Evolutionary conservation across 2,113 vertebrate genomes (phyloP).

Genomic region (Oryzias woworae): DNA sequence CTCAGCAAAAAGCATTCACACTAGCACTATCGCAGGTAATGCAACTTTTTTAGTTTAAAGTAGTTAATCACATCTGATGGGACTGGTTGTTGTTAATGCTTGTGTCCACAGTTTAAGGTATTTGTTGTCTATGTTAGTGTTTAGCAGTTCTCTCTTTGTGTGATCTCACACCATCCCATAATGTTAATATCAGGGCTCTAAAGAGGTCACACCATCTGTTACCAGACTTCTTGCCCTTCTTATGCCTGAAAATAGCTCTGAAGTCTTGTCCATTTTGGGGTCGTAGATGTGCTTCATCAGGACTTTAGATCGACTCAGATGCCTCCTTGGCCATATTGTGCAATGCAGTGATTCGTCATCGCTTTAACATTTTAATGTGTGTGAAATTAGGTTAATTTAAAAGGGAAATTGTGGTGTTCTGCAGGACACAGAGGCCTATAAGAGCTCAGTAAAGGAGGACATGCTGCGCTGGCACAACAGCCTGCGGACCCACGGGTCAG

Average conservation of each 20-base stretch:
- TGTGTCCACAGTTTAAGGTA: background rate
- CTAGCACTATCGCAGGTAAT: too few species aligned
- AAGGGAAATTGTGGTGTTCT: background rate
- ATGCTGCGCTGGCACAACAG: constrained; percentile 95
- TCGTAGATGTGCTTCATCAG: background rate
- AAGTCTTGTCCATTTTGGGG: background rate
- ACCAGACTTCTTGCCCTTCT: background rate
- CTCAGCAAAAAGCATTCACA: too few species aligned
- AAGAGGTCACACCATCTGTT: too few species aligned
- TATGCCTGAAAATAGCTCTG: background rate
- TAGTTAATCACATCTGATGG: too few species aligned
- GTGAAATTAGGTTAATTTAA: background rate
- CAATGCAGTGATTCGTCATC: background rate
- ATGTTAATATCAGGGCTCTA: background rate
- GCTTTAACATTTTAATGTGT: too few species aligned
- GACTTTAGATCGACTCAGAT: background rate
- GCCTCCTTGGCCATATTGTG: background rate
- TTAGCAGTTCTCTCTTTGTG: background rate
- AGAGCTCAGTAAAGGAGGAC: constrained; percentile 92
- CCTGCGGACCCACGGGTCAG: constrained; percentile 83
- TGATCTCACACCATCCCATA: background rate
- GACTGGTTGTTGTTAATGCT: background rate
- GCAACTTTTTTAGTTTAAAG: too few species aligned
- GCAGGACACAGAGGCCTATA: constrained; percentile 94
- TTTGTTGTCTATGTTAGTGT: background rate